Conservation (phyloP, 2,888 invertebrate species). For the Oligia latruncula region DNA sequence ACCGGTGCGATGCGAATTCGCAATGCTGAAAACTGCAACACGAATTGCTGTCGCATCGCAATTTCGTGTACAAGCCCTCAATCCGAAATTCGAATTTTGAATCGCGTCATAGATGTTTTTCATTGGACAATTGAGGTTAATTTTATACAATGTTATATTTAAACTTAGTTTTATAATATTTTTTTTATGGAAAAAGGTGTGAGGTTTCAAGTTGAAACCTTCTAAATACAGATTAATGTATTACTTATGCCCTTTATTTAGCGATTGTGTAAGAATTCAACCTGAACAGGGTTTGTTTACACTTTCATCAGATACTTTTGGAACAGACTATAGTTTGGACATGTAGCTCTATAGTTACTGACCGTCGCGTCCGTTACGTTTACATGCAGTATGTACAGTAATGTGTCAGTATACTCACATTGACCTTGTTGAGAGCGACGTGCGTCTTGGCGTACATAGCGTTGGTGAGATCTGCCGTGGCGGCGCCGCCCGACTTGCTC, state of each 20-base stretch:
- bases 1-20: too few relatives aligned
- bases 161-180: too few relatives aligned
- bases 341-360: neutral
- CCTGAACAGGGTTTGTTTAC: neutral
- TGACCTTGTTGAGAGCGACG: constrained; percentile 96
- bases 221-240: neutral
- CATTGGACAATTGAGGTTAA: neutral
- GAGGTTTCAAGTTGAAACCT: neutral
- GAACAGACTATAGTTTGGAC: neutral
- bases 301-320: neutral
- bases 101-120: neutral
- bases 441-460: constrained; percentile 97
- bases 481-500: constrained; percentile 79
- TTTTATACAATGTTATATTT: neutral
- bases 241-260: neutral
- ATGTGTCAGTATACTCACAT: constrained; percentile 91
- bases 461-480: constrained; percentile 93
- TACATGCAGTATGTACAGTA: neutral
- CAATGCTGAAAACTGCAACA: too few relatives aligned
- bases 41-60: too few relatives aligned
- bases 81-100: neutral
- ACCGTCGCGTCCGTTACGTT: neutral
- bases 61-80: too few relatives aligned
- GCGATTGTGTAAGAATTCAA: neutral
- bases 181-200: neutral